Evolutionary conservation across 2,888 invertebrate species (phyloP), one percentile per base, ranked within the genome.

Genomic region (Drosophila mimica): DNA sequence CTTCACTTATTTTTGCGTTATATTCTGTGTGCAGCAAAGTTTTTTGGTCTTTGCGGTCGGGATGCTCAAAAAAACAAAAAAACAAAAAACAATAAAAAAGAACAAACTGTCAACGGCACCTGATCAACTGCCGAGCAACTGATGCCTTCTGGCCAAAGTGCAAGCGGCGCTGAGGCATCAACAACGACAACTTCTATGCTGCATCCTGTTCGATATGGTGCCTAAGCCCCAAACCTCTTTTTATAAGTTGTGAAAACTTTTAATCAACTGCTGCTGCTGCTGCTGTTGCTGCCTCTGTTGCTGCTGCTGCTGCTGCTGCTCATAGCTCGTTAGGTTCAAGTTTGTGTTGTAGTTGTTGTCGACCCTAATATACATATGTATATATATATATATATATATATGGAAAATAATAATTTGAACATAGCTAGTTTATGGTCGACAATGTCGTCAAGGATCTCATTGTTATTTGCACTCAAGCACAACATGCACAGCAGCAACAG

Each of bases 41-140:
- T 85, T 77, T 64, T 71, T 31, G 59, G 72, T 78, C 68, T 75
- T 65, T 74, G 79, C 70, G 77, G 84, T 61, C 57, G 60, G 67
- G 46, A 46, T 59, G 36, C n/a, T 15, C 46, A 1, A 25, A 25
- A 25, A 2, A 25, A 25, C 25, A 1, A 25, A 25, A 25, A 58
- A 73, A 52, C 65, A 43, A 2, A 8, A 8, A 46, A n/a, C n/a
- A n/a, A n/a, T n/a, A n/a, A 11, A 25, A 46, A 15, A 8, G 7
- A 46, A 78, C 79, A 53, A 86, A 83, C 89, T 84, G 89, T 89
- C 84, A 87, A 87, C 82, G 82, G 78, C 84, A 81, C 87, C 83
- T 84, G 82, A 85, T 84, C 68, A 65, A 66, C 53, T 57, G 65
- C 59, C n/a, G 58, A 48, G 53, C 62, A 81, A 60, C 65, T 81